Evolutionary conservation across 2,888 invertebrate species (phyloP).

Genomic region (Pinctada fucata): DNA sequence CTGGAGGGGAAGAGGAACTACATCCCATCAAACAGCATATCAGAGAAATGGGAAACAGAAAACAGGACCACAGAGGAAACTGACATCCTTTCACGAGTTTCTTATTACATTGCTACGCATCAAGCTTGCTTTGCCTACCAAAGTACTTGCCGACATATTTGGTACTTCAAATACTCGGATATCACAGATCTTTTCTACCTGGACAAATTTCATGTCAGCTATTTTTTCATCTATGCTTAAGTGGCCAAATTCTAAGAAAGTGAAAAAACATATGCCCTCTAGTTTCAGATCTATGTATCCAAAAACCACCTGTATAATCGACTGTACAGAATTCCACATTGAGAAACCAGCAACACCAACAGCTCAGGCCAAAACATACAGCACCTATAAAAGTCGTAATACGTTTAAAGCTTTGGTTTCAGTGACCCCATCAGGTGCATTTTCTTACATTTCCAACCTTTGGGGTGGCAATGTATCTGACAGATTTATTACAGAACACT

Average conservation of each 20-base stretch:
- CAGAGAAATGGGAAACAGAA: conserved; percentile 7
- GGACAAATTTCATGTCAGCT: conserved; percentile 23
- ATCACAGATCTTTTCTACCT: conserved; percentile 29
- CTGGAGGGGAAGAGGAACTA: conserved; percentile 10
- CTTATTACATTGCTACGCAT: conserved; percentile 25
- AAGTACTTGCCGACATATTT: conserved; percentile 25
- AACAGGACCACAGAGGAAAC: conserved; percentile 21
- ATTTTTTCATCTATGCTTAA: conserved; percentile 22
- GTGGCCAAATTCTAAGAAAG: conserved; percentile 18
- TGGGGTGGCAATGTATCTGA: conserved; percentile 30
- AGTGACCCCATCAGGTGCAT: conserved; percentile 27
- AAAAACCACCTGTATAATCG: conserved; percentile 29
- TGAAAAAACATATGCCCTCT: conserved; percentile 18
- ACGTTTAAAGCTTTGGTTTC: conserved; percentile 26
- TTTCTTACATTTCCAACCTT: conserved; percentile 14
- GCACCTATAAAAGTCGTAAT: conserved; percentile 19
- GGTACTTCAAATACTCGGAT: conserved; percentile 22
- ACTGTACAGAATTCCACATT: conserved; percentile 32
- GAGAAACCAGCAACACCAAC: conserved; percentile 5
- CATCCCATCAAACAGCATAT: neutral
- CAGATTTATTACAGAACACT: conserved; percentile 19
- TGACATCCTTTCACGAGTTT: conserved; percentile 14
- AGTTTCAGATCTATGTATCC: conserved; percentile 15
- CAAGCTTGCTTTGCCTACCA: conserved; percentile 17
- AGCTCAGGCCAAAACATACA: conserved; percentile 16